Percentiles rank a stretch among this genome's conserved stretches.
Evolutionary conservation across 2,888 invertebrate species (phyloP).

Genomic region (Mesorhabditis spiculigera): DNA sequence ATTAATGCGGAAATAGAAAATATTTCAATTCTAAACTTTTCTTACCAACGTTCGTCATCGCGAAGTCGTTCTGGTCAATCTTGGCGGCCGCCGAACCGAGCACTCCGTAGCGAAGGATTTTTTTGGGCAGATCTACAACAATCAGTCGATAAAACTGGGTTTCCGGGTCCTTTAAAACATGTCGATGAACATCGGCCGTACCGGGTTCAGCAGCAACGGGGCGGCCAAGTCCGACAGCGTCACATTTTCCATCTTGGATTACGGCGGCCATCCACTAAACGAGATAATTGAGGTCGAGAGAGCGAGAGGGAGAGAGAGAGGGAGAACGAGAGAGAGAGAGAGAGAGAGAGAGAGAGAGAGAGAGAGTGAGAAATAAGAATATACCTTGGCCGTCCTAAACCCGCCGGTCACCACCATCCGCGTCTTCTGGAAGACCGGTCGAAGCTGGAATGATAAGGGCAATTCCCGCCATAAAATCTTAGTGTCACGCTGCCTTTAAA

Average conservation of each 20-base stretch:
- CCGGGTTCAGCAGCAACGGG: constrained; percentile 40
- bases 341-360: too few species aligned
- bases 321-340: too few species aligned
- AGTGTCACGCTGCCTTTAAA: background rate
- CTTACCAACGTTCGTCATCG: constrained; percentile 28
- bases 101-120: constrained; percentile 26
- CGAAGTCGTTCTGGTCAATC: constrained; percentile 37
- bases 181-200: background rate
- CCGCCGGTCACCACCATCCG: constrained; percentile 38
- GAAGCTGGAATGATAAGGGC: constrained; percentile 15
- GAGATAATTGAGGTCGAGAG: too few species aligned
- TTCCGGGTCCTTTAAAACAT: too few species aligned
- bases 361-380: too few species aligned
- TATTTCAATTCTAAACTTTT: constrained; percentile 1
- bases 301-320: too few species aligned
- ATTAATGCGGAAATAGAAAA: too few species aligned
- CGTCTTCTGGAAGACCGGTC: constrained; percentile 26
- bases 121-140: constrained; percentile 28
- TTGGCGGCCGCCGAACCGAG: constrained; percentile 22
- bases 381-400: constrained; percentile 34
- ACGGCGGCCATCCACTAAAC: constrained; percentile 27
- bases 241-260: constrained; percentile 25
- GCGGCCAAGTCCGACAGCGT: constrained; percentile 35
- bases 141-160: too few species aligned
- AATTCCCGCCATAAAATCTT: too few species aligned